Base-by-base conservation (phyloP, 35 echinoderm and acorn worm genomes). In the Ophiothrix spiculata region DNA sequence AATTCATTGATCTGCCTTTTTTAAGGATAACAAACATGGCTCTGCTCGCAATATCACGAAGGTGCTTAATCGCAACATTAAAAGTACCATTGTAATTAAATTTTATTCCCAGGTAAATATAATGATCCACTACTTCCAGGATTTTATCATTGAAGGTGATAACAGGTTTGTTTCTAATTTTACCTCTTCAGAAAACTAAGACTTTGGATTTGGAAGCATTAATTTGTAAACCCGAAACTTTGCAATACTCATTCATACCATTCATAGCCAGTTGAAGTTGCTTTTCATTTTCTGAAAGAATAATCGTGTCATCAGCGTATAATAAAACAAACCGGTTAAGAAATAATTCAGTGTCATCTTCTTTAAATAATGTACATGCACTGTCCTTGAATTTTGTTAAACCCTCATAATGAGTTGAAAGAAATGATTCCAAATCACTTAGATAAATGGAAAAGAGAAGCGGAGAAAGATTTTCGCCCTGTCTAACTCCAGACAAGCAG, bases 401-500 rank as follows among this genome's bases (percentile, higher is more conserved):
- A 23, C 85, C 78, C 76, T n/a, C 74, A 87, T 78, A 90, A 83
- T 41, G 12, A 40, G 45, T 36, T 69, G 83, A 79, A 31, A 91
- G 56, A 76, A 73, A 86, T 39, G 37, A 29, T 86, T 91, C 77
- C 77, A 91, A 91, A 81, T 91, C 82, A 85, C 85, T 86, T n/a
- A 87, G 38, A 82, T 77, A 87, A 40, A 87, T 87, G 36, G 34
- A 56, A 83, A 87, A 88, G 37, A 88, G 45, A 28, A 83, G 1
- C 45, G 85, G 90, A 19, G 85, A 92, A n/a, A 83, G 56, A 29
- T 93, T 93, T 78, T 79, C 37, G 25, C 91, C 81, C 39, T 93
- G 91, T 78, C 86, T 81, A 31, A 93, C 86, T 35, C 86, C 91
- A 77, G 88, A 73, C 64, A 78, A 84, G 79, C 91, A 93, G 21